Evolutionary conservation across 2,797 vertebrate genomes (phyloP).

Genomic region (Catostomus latipinnis): DNA sequence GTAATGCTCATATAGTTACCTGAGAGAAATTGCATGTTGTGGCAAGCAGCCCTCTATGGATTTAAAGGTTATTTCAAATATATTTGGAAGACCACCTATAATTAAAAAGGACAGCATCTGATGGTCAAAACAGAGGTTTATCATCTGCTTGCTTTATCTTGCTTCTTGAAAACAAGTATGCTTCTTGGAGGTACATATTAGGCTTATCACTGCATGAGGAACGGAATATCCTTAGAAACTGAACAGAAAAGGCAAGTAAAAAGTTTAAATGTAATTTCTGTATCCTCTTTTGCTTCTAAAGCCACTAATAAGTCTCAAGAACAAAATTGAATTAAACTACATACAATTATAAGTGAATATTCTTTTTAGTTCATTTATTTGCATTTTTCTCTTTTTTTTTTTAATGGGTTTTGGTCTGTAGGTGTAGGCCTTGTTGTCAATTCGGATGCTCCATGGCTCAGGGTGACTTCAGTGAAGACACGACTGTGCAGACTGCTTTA

Average conservation of each 20-base stretch:
- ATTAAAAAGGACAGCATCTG: too few relatives aligned
- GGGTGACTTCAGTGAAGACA: slow-evolving; percentile 16
- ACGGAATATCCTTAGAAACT: neutral
- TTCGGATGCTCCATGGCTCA: slow-evolving; percentile 46
- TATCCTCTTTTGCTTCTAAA: neutral
- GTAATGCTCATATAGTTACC: neutral
- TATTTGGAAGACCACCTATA: neutral
- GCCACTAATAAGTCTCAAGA: too few relatives aligned
- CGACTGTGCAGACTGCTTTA: slow-evolving; percentile 45
- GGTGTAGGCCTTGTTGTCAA: too few relatives aligned
- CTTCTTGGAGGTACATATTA: neutral
- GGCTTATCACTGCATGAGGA: neutral
- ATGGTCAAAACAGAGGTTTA: too few relatives aligned
- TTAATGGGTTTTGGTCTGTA: neutral
- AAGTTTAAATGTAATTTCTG: neutral
- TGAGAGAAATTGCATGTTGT: slow-evolving; percentile 26
- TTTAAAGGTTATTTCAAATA: neutral
- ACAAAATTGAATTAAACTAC: neutral
- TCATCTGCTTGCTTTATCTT: neutral
- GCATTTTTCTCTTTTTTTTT: neutral
- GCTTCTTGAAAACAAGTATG: neutral
- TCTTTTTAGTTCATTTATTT: too few relatives aligned
- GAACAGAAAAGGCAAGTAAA: slow-evolving; percentile 20
- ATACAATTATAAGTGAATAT: neutral
- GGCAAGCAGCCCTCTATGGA: neutral